Conservation (phyloP, 2,888 invertebrate genomes). For the Pachydiplax longipennis region DNA sequence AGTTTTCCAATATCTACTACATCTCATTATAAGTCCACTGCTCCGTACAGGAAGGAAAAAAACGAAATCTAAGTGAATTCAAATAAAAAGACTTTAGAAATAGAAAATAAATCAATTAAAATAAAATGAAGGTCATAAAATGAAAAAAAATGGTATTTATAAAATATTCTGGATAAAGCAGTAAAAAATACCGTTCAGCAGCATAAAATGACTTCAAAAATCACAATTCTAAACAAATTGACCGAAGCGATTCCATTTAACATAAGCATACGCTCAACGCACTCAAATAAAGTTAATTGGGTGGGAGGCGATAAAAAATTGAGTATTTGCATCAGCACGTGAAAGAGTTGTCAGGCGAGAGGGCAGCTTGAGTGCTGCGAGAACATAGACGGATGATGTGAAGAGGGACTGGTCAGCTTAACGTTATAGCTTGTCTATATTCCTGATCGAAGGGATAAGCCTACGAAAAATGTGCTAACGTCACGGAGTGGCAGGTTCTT, state of each 20-base stretch:
- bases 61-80: too few species aligned
- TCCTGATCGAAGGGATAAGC: slow-evolving; percentile 26
- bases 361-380: slow-evolving; percentile 20
- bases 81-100: too few species aligned
- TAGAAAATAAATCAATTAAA: too few species aligned
- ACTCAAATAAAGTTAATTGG: slow-evolving; percentile 20
- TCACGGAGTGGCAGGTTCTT: slow-evolving; percentile 6
- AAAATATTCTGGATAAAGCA: neutral
- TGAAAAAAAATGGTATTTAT: neutral
- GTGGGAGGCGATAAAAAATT: neutral
- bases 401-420: slow-evolving; percentile 36
- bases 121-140: neutral
- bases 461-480: slow-evolving; percentile 23
- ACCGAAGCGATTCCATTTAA: neutral
- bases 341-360: slow-evolving; percentile 13
- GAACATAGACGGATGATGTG: slow-evolving; percentile 30
- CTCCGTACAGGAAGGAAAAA: too few species aligned
- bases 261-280: neutral
- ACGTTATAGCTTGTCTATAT: slow-evolving; percentile 39
- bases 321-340: slow-evolving; percentile 25
- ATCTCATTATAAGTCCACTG: too few species aligned
- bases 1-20: too few species aligned
- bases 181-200: neutral
- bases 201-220: neutral
- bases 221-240: neutral